Base-by-base conservation (phyloP, 1,140 invertebrate species). In the Aplysia californica region DNA sequence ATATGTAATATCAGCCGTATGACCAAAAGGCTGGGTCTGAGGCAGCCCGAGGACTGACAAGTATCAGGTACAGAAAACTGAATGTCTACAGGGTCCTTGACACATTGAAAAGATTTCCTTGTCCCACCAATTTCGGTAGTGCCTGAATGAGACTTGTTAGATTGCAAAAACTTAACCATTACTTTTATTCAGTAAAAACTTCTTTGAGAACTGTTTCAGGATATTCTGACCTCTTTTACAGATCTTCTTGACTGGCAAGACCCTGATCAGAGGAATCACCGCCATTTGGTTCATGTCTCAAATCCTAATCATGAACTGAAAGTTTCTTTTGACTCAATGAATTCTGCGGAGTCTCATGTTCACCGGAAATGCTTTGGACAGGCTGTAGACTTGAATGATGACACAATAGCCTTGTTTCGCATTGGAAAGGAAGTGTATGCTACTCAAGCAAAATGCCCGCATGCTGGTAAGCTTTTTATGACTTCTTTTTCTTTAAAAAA, bases 171-270 rank as follows among this genome's bases (percentile, higher is more conserved):
- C n/a, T n/a, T 50, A 50, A 10, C 44, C 44, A 15, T n/a, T 50
- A 50, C 44, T 50, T n/a, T 50, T 50, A 50, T 50, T 50, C 44
- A 50, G n/a, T n/a, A 10, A 15, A 50, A 10, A 15, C n/a, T 50
- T 50, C 44, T 50, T 50, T 50, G 44, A 50, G n/a, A 50, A 50
- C 10, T 50, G 44, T 50, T 50, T 68, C 15, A 69, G 29, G 36
- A 41, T 33, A 41, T 71, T n/a, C 26, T 21, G 4, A 15, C 21
- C 20, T 26, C 44, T 64, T 5, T 44, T 64, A 6, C 26, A 74
- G 71, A 74, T 50, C 59, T 74, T 1, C 29, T 74, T 3, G 29
- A 74, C 71, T 74, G 71, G 71, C 56, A 74, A 44, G 26, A 74
- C 31, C 21, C 10, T 39, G 36, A 41, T n/a, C 20, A 74, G 31